Base-by-base conservation (phyloP, 2,888 invertebrate species). In the Cistogaster globosa region DNA sequence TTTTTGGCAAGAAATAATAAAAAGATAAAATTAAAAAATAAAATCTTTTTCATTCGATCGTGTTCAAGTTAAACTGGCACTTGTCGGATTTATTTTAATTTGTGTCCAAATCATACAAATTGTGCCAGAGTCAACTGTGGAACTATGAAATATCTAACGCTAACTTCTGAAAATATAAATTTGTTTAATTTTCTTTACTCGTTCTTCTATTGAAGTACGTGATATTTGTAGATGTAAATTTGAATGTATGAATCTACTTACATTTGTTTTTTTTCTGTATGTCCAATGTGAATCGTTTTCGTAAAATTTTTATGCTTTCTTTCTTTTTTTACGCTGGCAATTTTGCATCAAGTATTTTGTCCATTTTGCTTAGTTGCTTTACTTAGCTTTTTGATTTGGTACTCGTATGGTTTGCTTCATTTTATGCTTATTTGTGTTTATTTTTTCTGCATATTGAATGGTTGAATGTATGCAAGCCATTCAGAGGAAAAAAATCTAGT, bases 211-310 rank as follows among this genome's bases (percentile, higher is more conserved):
- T 11, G 8, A 42, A 1, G 9, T 12, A 42, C 12, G 1, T n/a
- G n/a, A 77, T 68, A 77, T 68, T 48, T 14, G 6, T 55, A n/a
- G 22, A 42, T 57, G 14, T 38, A 26, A 7, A 32, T 26, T 26
- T 26, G 26, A 26, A 26, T 26, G 26, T 26, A 26, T 26, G 26
- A 26, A 26, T 26, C 2, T 26, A 26, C 1, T 1, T 26, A 26
- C 2, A 26, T 32, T 8, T 32, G 6, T 78, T 79, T 67, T 68
- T 74, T 68, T 48, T 77, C 51, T 63, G 67, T 63, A 62, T 77
- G 77, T 77, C 68, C 81, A 77, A 84, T 84, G 77, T 81, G 80
- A 77, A 81, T 74, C 38, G 81, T 63, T 74, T 77, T 77, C 45
- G 58, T 53, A 53, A 62, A 62, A 65, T 38, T 58, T 67, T 58